A percentile compares a stretch with the other conserved stretches of the same genome.
These are phyloP conservation scores for Hermatobates lingyangjiaoensis DNA, from an alignment of 1,140 invertebrate genomes.

Conservation along the genomic window DNA sequence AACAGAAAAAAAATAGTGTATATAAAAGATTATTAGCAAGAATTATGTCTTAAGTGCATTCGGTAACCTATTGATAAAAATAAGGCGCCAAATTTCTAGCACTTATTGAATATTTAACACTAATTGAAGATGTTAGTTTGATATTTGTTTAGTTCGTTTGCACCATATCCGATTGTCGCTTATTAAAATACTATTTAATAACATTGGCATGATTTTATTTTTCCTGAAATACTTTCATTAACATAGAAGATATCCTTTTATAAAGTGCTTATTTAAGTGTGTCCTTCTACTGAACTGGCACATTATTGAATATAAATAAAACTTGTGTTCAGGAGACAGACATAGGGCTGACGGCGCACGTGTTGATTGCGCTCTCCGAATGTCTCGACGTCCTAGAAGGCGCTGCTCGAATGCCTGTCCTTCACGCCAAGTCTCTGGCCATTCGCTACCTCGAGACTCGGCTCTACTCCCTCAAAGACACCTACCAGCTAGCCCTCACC, in stretches of 20 bases:
- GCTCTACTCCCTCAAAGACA: conserved; percentile 23
- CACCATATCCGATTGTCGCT: too few species aligned
- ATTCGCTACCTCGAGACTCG: conserved; percentile 25
- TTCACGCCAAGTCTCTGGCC: conserved; percentile 7
- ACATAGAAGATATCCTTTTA: not conserved
- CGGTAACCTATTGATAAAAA: too few species aligned
- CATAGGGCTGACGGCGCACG: conserved; percentile 30
- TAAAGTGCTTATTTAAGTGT: not conserved
- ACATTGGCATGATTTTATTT: too few species aligned
- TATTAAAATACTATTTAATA: too few species aligned
- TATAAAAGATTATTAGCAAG: too few species aligned
- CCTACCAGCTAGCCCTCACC: conserved; percentile 31
- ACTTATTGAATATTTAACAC: too few species aligned
- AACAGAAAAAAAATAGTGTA: too few species aligned
- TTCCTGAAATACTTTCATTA: too few species aligned
- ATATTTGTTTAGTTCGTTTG: too few species aligned
- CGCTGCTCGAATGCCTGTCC: conserved; percentile 2
- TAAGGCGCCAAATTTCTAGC: too few species aligned
- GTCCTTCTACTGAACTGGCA: not conserved
- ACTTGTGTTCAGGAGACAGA: conserved; percentile 5
- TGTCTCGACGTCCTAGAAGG: conserved; percentile 12
- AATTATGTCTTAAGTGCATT: too few species aligned
- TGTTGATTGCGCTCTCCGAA: conserved; percentile 27
- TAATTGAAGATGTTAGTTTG: too few species aligned
- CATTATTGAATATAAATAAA: not conserved